These are phyloP conservation scores for Oreortyx pictus DNA, from an alignment of 2,797 vertebrate genomes.

Conservation along the genomic window DNA sequence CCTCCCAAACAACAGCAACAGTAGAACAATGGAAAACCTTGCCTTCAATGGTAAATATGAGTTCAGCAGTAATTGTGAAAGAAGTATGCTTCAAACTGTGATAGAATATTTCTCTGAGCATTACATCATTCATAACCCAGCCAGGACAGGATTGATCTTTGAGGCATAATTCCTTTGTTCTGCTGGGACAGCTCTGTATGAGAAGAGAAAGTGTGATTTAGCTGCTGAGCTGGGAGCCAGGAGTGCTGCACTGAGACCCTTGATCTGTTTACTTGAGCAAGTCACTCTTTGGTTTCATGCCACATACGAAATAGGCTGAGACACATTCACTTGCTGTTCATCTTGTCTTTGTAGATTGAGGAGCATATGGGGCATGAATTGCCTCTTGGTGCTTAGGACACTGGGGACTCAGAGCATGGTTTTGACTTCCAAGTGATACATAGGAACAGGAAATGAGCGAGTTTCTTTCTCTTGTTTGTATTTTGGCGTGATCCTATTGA, in stretches of 20 bases:
- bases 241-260: neutral
- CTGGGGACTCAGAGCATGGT: neutral
- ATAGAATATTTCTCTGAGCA: neutral
- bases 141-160: neutral
- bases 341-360: conserved; percentile 5
- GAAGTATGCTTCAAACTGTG: neutral
- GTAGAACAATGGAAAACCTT: neutral
- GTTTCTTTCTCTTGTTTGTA: neutral
- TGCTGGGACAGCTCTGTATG: neutral
- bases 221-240: neutral
- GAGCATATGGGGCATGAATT: conserved; percentile 14
- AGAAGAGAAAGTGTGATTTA: neutral
- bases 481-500: neutral
- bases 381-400: conserved; percentile 28
- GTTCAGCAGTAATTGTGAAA: neutral
- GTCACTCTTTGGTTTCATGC: conserved; percentile 19
- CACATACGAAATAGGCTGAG: conserved; percentile 9
- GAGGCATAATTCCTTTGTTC: conserved; percentile 4
- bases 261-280: conserved; percentile 18
- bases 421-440: conserved; percentile 6
- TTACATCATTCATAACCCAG: neutral
- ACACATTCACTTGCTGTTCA: neutral
- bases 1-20: too few species aligned
- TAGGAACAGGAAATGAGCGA: neutral
- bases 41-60: neutral